Evolutionary conservation across 2,113 vertebrate genomes (phyloP).

Genomic region (Meleagris gallopavo): DNA sequence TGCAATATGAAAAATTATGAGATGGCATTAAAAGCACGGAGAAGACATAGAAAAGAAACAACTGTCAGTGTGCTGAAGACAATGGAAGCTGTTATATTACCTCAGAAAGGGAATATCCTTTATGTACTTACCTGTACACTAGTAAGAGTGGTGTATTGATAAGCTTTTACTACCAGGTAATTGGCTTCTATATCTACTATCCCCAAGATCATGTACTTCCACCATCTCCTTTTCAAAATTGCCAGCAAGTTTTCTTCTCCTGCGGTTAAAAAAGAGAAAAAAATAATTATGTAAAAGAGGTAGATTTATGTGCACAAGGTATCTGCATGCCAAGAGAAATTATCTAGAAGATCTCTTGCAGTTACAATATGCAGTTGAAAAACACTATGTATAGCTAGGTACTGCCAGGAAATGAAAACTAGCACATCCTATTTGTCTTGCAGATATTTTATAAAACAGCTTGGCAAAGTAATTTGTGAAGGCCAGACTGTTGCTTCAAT

Average conservation of each 20-base stretch:
- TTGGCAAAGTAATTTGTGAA: neutral
- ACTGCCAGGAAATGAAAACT: neutral
- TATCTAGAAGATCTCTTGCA: neutral
- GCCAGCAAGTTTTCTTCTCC: constrained; percentile 95
- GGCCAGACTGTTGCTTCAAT: neutral
- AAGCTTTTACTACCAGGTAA: constrained; percentile 94
- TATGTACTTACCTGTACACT: constrained; percentile 89
- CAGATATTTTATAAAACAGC: neutral
- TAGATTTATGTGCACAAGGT: neutral
- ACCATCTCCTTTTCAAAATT: constrained; percentile 95
- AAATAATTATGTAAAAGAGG: constrained; percentile 28
- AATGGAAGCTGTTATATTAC: neutral
- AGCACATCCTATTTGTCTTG: neutral
- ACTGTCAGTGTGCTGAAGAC: neutral
- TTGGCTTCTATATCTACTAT: constrained; percentile 96
- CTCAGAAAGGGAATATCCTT: neutral
- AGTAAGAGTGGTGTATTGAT: constrained; percentile 94
- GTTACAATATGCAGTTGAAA: neutral
- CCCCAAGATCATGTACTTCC: constrained; percentile 97
- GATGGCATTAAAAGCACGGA: neutral
- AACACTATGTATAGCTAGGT: neutral
- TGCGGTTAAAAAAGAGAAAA: constrained; percentile 66
- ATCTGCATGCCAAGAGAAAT: neutral
- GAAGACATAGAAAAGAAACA: neutral
- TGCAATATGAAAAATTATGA: neutral